phyloP scores from a whole-genome alignment of 2,797 vertebrate genomes.

The Falco cherrug region DNA sequence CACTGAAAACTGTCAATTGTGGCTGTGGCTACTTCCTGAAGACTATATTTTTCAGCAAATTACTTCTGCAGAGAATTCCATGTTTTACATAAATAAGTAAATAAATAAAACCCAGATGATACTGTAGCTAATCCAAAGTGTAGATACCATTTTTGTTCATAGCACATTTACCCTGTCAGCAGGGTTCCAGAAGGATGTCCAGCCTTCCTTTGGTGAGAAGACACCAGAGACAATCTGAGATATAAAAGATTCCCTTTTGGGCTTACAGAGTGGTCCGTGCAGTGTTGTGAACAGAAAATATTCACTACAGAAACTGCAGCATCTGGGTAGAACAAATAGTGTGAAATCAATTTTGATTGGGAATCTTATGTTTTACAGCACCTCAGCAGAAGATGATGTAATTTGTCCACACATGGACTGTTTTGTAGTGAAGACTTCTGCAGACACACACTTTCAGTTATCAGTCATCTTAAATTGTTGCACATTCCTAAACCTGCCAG shows the following conservation, averaged over 20 bases:
- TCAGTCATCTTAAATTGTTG: not conserved
- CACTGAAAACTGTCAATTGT: not conserved
- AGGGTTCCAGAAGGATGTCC: not conserved
- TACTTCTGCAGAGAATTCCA: not conserved
- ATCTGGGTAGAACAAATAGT: not conserved
- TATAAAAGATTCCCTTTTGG: not conserved
- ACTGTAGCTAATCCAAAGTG: not conserved
- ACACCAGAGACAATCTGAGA: not conserved
- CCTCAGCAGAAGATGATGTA: not conserved
- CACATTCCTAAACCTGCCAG: not conserved
- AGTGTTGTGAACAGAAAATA: not conserved
- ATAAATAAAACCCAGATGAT: not conserved
- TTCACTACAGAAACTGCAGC: not conserved
- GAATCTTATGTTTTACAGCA: not conserved
- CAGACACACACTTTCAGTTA: not conserved
- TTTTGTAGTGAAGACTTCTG: not conserved
- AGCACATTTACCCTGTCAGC: not conserved
- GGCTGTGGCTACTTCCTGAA: not conserved
- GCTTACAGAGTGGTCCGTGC: not conserved
- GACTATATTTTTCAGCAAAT: not conserved
- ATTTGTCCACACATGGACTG: not conserved
- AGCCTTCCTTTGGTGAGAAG: not conserved
- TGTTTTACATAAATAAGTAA: not conserved
- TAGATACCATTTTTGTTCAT: not conserved
- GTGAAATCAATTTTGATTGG: not conserved